phyloP scores from a whole-genome alignment of 2,113 vertebrate species.

The Aegotheles bennettii region DNA sequence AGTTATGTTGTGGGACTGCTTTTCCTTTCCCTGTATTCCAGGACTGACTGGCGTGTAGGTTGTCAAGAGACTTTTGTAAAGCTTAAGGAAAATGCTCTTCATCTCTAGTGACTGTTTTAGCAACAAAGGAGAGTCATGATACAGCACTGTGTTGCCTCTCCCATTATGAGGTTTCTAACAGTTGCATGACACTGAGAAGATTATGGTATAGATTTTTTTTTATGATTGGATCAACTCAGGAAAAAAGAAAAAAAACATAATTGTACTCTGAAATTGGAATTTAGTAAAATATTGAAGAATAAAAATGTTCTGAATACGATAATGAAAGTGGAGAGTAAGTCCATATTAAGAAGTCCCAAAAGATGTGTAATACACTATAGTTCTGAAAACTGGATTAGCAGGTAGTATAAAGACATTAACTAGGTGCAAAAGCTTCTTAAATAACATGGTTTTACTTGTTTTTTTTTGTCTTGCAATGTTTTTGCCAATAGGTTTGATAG shows the following conservation, averaged over 20 bases:
- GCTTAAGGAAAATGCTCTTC: not conserved
- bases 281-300: not conserved
- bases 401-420: not conserved
- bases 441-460: not conserved
- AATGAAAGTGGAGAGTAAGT: not conserved
- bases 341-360: not conserved
- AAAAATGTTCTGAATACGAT: not conserved
- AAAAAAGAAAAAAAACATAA: fast-evolving
- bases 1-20: not conserved
- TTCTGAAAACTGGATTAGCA: not conserved
- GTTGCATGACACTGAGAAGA: not conserved
- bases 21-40: not conserved
- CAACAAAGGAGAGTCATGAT: not conserved
- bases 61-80: not conserved
- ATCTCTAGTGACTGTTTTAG: not conserved
- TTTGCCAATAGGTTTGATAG: slow-evolving; percentile 86
- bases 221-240: not conserved
- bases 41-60: not conserved
- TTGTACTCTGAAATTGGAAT: not conserved
- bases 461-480: slow-evolving; percentile 49
- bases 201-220: not conserved
- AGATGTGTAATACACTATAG: not conserved
- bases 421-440: not conserved
- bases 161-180: not conserved
- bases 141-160: not conserved